Conservation (phyloP, 1,140 invertebrate genomes). For the Calosoma granatense region DNA sequence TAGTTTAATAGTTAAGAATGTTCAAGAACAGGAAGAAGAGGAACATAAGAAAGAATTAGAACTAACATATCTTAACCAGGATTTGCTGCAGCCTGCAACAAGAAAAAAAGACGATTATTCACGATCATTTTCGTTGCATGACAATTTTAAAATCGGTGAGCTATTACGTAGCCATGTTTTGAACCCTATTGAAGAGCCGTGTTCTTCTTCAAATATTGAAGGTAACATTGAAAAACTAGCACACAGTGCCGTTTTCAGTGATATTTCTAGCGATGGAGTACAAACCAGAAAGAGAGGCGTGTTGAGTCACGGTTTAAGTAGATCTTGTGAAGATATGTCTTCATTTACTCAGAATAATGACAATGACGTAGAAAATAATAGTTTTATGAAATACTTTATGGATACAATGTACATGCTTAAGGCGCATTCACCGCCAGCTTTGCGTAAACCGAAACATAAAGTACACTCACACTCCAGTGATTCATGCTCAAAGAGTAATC, state of each 20-base stretch:
- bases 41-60: neutral
- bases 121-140: neutral
- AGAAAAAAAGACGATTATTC: neutral
- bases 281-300: neutral
- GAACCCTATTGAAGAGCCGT: neutral
- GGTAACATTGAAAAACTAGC: neutral
- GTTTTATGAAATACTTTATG: no score
- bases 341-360: neutral
- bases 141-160: neutral
- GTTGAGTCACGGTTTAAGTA: neutral
- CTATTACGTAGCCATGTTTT: neutral
- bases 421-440: neutral
- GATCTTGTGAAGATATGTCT: neutral
- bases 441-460: neutral
- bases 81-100: neutral
- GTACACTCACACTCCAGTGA: neutral
- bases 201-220: neutral
- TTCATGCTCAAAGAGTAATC: neutral
- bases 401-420: no score
- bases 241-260: neutral
- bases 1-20: slow-evolving; percentile 42
- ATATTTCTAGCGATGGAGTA: neutral
- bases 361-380: neutral
- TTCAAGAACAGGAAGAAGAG: slow-evolving; percentile 31
- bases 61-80: neutral